Base-by-base conservation (phyloP, 2,113 vertebrate species). In the Cettia cetti region DNA sequence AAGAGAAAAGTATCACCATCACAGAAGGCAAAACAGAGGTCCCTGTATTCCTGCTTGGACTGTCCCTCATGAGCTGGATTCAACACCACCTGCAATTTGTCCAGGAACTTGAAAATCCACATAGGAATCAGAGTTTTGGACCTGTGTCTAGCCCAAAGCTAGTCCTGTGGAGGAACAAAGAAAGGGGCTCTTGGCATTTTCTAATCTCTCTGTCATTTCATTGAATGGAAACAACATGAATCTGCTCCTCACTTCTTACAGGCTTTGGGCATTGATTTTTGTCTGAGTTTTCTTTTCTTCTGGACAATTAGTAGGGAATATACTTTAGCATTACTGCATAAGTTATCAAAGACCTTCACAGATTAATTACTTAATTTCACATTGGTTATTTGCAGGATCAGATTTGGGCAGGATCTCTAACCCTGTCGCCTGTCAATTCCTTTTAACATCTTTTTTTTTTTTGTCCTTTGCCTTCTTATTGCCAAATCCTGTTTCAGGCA, bases 301-400 rank as follows among this genome's bases (percentile, higher is more conserved):
- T 65, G 19, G 65, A 49, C 20, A 56, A 39, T 86, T 91, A 85
- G 82, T 9, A 60, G 30, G 26, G 18, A 86, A 92, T 93, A 86
- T 57, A 72, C 19, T 95, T 95, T 45, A 76, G 49, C 6, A 15
- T 75, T 95, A 85, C 69, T 53, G 81, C 52, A 61, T 84, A 84
- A 66, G 14, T 93, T 96, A 90, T 95, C 91, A 95, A 94, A 90
- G 60, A 86, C 77, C 64, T 93, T 85, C 95, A 92, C 26, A 93
- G 83, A 93, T 90, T 96, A 97, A 96, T 97, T 92, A 72, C 90
- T 94, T 95, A 91, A 92, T 97, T 97, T 97, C 96, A 96, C 44
- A 40, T 90, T 96, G 86, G 84, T 94, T 97, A 96, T 96, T 92
- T 22, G 3, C 71, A 96, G 95, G 86, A 96, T 94, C 57, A 88